A percentile compares a stretch with the other conserved stretches of the same genome.
Evolutionary conservation across 2,797 vertebrate species (phyloP).

Genomic region (Artibeus lituratus): DNA sequence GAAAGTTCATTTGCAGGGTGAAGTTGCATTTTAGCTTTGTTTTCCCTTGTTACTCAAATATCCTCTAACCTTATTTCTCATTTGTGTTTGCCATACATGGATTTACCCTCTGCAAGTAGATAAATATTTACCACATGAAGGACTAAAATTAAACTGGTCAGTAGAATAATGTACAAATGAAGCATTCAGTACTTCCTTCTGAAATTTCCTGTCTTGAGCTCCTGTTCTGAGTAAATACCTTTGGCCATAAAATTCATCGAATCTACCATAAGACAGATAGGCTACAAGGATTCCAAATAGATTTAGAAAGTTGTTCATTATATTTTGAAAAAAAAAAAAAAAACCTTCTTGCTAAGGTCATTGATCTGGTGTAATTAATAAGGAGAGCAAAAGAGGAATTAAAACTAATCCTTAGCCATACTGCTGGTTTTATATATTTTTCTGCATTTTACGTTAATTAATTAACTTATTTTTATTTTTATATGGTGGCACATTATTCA

Average conservation of each 20-base stretch:
- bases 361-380: background rate
- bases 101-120: background rate
- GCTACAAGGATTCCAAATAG: background rate
- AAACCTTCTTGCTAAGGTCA: background rate
- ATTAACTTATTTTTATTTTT: constrained; percentile 8
- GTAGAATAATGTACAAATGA: background rate
- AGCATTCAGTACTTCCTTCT: background rate
- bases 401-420: background rate
- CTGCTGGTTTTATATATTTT: background rate
- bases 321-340: background rate
- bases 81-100: background rate
- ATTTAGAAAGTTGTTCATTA: background rate
- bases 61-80: background rate
- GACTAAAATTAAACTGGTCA: background rate
- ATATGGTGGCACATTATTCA: background rate
- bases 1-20: constrained; percentile 29
- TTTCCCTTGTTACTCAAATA: constrained; percentile 15
- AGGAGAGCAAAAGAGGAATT: background rate
- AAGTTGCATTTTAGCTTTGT: background rate
- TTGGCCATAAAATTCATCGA: background rate
- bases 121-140: background rate
- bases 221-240: background rate
- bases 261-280: background rate
- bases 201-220: background rate
- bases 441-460: background rate